Base-by-base conservation (phyloP, 2,113 vertebrate species). In the Misgurnus anguillicaudatus region DNA sequence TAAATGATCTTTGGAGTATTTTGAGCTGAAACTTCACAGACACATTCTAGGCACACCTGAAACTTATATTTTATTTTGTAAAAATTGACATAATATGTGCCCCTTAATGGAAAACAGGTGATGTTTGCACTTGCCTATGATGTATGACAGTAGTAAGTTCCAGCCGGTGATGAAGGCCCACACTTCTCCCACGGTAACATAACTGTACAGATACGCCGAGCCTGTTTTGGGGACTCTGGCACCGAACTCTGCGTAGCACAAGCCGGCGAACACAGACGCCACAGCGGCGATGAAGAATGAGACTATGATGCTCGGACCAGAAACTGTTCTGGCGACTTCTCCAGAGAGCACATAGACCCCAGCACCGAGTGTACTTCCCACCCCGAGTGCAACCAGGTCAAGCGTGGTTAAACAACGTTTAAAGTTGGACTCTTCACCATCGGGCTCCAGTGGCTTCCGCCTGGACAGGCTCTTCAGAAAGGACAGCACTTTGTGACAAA, bases 171-270 rank as follows among this genome's bases (percentile, higher is more conserved):
- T 80, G 78, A 96, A 95, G 3, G 94, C 94, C 90, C 94, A 95
- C 77, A 96, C 90, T 87, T 96, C 94, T 0, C 94, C 95, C 72
- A 95, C 90, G 0, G 93, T 93, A 82, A 95, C 88, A 0, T 95
- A 96, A 90, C 92, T 94, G 91, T 96, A 95, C 55, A 96, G 92
- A 75, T 95, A 96, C 9, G 92, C 94, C 5, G 94, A 96, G 48
- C 95, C 94, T 0, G 94, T 94, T 79, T 94, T 90, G 65, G 95
- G 94, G 77, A 95, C 92, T 0, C 92, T 89, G 51, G 94, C 92
- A 21, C 94, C 94, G 0, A 95, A 89, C 81, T 97, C 94, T 0
- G 94, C 94, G 0, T 95, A 96, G 87, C 94, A 94, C 80, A 96
- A 80, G 69, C 94, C 95, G 0, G 94, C 94, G 80, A 95, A 91